These are phyloP conservation scores for Harpagoxenus sublaevis DNA, from an alignment of 2,888 invertebrate species.

Conservation along the genomic window DNA sequence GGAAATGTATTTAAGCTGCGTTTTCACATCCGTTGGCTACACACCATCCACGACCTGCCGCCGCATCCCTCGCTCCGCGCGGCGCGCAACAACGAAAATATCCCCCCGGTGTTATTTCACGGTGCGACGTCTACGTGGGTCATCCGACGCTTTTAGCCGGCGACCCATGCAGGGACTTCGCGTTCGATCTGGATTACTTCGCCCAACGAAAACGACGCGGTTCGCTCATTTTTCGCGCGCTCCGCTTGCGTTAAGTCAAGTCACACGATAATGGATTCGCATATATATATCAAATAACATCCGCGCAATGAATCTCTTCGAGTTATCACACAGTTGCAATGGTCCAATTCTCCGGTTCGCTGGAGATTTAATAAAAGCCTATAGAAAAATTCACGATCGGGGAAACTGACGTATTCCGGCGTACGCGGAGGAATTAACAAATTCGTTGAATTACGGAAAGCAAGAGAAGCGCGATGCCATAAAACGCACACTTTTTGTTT, in stretches of 20 bases:
- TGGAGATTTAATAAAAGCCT: not conserved
- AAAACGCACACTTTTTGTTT: not conserved
- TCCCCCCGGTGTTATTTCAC: conserved; percentile 49
- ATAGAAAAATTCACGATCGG: not conserved
- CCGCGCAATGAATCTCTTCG: not conserved
- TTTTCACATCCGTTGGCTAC: conserved; percentile 39
- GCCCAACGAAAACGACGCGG: not conserved
- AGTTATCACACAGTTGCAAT: not conserved
- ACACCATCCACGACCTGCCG: not conserved
- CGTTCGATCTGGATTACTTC: conserved; percentile 39
- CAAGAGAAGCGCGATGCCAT: not conserved
- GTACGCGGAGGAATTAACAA: not conserved
- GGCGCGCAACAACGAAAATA: conserved; percentile 54
- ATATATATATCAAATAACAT: not conserved
- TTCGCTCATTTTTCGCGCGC: conserved; percentile 10
- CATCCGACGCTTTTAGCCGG: conserved; percentile 41
- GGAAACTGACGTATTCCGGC: no score
- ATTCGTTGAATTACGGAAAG: not conserved
- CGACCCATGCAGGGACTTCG: not conserved
- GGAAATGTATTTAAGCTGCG: conserved; percentile 59
- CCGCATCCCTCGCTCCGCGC: not conserved
- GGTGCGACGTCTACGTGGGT: conserved; percentile 37
- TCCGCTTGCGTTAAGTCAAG: not conserved
- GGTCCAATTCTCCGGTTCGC: not conserved
- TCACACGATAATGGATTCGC: conserved; percentile 5